Base-by-base conservation (phyloP, 2,797 vertebrate species). In the Sardinella longiceps region DNA sequence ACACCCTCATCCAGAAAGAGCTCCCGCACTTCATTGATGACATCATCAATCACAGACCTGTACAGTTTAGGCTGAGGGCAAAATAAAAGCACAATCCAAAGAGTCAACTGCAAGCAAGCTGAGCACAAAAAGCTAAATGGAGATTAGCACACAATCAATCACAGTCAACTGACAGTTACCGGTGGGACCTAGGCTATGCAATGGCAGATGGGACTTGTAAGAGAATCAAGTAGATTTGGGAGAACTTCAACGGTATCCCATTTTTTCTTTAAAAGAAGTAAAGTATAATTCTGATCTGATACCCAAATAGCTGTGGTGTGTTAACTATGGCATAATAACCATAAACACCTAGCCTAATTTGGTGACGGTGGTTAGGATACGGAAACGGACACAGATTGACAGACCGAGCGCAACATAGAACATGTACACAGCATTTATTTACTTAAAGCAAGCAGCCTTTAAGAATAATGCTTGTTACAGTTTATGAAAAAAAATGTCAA, bases 1-100 rank as follows among this genome's bases (percentile, higher is more conserved):
- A 99, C 98, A 80, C 98, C 98, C 91, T 99, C 98, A 37, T 99
- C 98, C 94, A 99, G 95, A 93, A 99, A 99, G 89, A 99, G 96
- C 93, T 99, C 98, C 89, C 98, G 95, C 80, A 99, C 98, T 89
- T 99, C 98, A 88, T 95, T 99, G 92, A 99, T 99, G 89, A 99
- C 98, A 91, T 99, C 98, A 92, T 99, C 98, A 84, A 99, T 99
- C 91, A 99, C 98, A 91, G 96, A 96, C 91, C 95, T 97, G 84
- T 99, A 99, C 63, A 99, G 92, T 93, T 97, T 99, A 96, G 98
- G 98, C 98, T 99, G 86, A 0, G 84, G 30, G 9, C 18, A 56
- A 15, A 15, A 37, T 18, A 20, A 39, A 20, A 33, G 33, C 4
- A 39, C 66, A 74, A 0, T 15, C 12, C 30, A 15, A 39, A 37